Percentiles rank a stretch among this genome's conserved stretches.
These are phyloP conservation scores for Malthinus flaveolus DNA, from an alignment of 2,888 invertebrate genomes.

Conservation along the genomic window DNA sequence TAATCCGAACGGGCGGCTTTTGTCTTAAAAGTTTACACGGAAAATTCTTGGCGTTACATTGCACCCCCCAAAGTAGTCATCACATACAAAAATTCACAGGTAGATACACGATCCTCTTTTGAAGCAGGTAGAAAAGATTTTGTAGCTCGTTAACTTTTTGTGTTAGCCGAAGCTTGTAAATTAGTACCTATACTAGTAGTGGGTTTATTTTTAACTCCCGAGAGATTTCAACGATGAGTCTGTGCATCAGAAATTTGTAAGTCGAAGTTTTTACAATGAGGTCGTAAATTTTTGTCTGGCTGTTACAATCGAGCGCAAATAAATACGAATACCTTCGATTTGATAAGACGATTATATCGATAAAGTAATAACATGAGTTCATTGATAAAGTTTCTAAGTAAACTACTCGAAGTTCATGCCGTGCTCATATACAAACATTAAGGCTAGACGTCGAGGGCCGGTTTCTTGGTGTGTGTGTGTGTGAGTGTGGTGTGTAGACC, in stretches of 20 bases:
- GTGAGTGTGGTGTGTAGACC: too few relatives aligned
- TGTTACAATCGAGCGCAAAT: too few relatives aligned
- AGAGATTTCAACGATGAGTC: neutral
- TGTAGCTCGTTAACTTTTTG: constrained; percentile 2
- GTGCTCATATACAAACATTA: too few relatives aligned
- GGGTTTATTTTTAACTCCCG: neutral
- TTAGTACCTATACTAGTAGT: neutral
- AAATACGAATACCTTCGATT: neutral
- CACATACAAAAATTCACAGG: constrained; percentile 1
- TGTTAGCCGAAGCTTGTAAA: neutral
- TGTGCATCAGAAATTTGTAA: too few relatives aligned
- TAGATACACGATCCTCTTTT: neutral
- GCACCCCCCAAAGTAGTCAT: neutral
- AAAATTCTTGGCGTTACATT: constrained; percentile 3
- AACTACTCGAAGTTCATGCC: too few relatives aligned
- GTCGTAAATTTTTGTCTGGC: too few relatives aligned
- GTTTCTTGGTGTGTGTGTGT: constrained; percentile 12
- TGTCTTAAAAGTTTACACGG: neutral
- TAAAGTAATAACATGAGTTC: constrained; percentile 3
- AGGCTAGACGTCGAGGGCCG: neutral
- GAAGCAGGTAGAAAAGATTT: constrained; percentile 1
- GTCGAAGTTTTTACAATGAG: too few relatives aligned
- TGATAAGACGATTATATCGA: neutral
- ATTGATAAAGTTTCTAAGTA: constrained; percentile 1
- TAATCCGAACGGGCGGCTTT: neutral